phyloP scores from a whole-genome alignment of 2,888 invertebrate species.

The Eueremaeus valkanovi region DNA sequence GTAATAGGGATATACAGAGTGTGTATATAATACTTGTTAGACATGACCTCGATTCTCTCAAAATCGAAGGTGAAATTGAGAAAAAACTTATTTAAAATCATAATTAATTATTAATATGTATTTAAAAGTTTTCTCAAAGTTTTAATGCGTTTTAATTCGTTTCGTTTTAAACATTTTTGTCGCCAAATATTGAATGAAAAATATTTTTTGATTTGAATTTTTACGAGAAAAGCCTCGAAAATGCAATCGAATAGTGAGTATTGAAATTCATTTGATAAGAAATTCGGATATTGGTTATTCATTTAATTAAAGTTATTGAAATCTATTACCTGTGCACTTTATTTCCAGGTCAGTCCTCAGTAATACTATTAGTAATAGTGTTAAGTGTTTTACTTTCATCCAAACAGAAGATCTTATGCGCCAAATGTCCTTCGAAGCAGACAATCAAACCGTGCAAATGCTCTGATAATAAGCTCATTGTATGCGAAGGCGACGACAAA shows the following conservation, averaged over 20 bases:
- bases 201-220: background rate
- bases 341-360: slow-evolving; percentile 2
- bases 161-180: background rate
- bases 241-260: background rate
- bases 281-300: too few relatives aligned
- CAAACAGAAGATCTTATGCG: background rate
- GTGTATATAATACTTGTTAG: slow-evolving; percentile 21
- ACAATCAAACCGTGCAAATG: slow-evolving; percentile 28
- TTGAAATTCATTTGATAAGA: too few relatives aligned
- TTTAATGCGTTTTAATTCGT: background rate
- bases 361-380: background rate
- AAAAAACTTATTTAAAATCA: background rate
- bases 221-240: background rate
- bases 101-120: background rate
- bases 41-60: slow-evolving; percentile 21
- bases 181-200: background rate
- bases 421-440: background rate
- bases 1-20: background rate
- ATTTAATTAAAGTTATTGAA: background rate
- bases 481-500: slow-evolving; percentile 35
- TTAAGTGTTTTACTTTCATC: slow-evolving; percentile 27
- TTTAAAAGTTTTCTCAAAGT: background rate
- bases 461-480: background rate
- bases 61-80: slow-evolving; percentile 31
- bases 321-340: background rate